Evolutionary conservation across 2,113 vertebrate genomes (phyloP), one percentile per base, ranked within the genome.

Genomic region (Larimichthys polyactis): DNA sequence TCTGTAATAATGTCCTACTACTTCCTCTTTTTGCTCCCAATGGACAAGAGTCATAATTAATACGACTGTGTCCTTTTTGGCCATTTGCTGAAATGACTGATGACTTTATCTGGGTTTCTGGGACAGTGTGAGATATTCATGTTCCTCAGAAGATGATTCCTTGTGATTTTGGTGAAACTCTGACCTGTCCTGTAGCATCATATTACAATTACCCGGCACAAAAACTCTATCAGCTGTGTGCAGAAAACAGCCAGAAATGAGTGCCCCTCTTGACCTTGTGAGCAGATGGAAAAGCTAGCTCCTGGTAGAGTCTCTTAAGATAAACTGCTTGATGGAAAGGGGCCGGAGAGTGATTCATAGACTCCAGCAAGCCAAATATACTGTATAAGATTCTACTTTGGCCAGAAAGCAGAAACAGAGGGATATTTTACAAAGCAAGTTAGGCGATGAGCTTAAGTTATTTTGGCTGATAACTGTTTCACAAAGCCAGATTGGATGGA

Each of bases 401-500:
- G 79, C 68, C 51, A 76, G 63, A 69, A 27, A 49, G 64, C 2
- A 46, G 40, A 66, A 58, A 75, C 63, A 51, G 46, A 32, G 48
- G 14, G 64, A 75, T 52, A 62, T 86, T 71, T 79, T 20, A 70
- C 46, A 75, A 60, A 70, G 60, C 29, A 9, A 63, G 75, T 36
- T n/a, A 62, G 68, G 71, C 78, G 36, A 51, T 62, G 49, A 76
- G 78, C 76, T 71, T 64, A 67, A 76, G 67, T 76, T 87, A 82
- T 86, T 76, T 79, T 87, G 75, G 73, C 70, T 57, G 36, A 77
- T 52, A 40, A 54, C 68, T 10, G 52, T 32, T 68, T 67, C 5
- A 51, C 69, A 51, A 59, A 77, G 84, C 72, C 80, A 86, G 72
- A 82, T 70, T 82, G 75, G 81, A 78, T 3, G 19, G 71, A 71